Evolutionary conservation across 2,797 vertebrate species (phyloP), one percentile per base, ranked within the genome.

Genomic region (Sebastes nivosus): DNA sequence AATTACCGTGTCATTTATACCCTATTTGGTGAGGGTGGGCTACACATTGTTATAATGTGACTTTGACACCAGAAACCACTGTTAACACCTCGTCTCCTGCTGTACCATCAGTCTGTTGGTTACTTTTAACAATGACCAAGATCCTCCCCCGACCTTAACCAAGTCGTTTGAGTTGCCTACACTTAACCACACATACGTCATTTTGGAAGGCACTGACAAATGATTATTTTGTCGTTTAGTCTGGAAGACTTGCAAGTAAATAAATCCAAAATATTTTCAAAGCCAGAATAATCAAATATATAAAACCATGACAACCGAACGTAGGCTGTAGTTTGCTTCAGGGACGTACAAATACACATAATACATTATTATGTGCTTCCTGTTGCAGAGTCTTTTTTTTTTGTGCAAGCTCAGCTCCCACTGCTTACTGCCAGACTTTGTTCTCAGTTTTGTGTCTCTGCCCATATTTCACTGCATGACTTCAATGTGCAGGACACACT

Each of bases 361-460:
- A 64, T 54, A 42, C 60, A 65, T 72, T 64, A 67, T 59, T 54
- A 55, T 64, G 22, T 50, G 78, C 27, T 54, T 81, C 46, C 58
- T 58, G 50, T 60, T 72, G 63, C 60, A 61, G 58, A 61, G 54
- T 52, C 22, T 55, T 73, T 74, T 38, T 57, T 46, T 67, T 29
- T 36, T 38, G 68, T 81, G 71, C 72, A 58, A 75, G 71, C 86
- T 81, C 81, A 74, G 77, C 80, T 87, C 77, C 24, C 55, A 30
- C 32, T 25, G 34, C 69, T 74, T 27, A 29, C 74, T 71, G 80
- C 69, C 84, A 87, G 71, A 73, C 77, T 81, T 77, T 79, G 72
- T 84, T 83, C 83, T 75, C 85, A 72, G 75, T 67, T 67, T 66
- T 77, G 78, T 67, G 50, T 71, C 79, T 69, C 67, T 79, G 86